Evolutionary conservation across 2,797 vertebrate genomes (phyloP).

Genomic region (Liasis olivaceus): DNA sequence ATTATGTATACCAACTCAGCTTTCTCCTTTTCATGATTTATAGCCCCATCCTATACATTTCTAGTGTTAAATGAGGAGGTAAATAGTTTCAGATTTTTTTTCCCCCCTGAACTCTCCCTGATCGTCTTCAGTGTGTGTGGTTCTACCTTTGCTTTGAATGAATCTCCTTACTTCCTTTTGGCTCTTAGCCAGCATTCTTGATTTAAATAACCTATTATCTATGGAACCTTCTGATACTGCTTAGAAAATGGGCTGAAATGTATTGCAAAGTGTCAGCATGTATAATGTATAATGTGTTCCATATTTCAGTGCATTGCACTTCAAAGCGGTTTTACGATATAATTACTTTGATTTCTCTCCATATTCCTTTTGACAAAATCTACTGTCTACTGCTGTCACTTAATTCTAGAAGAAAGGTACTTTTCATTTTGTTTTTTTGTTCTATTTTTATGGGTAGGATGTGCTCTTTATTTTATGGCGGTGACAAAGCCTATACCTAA

Average conservation of each 20-base stretch:
- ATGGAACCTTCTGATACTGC: neutral
- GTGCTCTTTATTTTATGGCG: neutral
- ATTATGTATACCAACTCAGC: neutral
- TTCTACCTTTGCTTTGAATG: neutral
- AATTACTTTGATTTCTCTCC: neutral
- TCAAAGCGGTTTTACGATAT: neutral
- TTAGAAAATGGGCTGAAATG: neutral
- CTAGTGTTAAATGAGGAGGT: neutral
- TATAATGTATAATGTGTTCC: neutral
- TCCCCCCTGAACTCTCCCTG: neutral
- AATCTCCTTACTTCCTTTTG: neutral
- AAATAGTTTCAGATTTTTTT: neutral
- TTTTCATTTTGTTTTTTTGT: neutral
- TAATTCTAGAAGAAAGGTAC: neutral
- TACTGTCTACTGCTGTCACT: neutral
- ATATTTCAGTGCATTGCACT: neutral
- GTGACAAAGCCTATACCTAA: neutral
- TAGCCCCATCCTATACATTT: neutral
- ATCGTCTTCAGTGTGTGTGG: neutral
- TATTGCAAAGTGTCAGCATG: neutral
- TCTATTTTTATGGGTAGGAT: neutral
- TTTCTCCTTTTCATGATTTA: neutral
- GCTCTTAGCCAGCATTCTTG: neutral
- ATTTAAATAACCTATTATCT: neutral
- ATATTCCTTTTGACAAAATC: neutral